phyloP scores from a whole-genome alignment of 2,797 vertebrate genomes.

The Chelidonichthys spinosus region DNA sequence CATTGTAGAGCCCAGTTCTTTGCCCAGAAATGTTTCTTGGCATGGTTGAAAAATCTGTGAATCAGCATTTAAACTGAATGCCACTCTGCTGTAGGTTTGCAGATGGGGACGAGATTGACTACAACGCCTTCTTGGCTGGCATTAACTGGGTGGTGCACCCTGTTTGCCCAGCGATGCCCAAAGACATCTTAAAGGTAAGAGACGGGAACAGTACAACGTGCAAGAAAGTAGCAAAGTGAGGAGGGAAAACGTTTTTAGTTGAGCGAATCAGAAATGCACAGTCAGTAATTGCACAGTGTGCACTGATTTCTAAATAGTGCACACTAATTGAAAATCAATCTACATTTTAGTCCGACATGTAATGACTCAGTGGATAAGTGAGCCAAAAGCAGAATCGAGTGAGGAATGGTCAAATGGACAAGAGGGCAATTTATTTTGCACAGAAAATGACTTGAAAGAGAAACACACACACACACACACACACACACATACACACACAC shows the following conservation, averaged over 20 bases:
- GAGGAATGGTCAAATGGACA: conserved; percentile 37
- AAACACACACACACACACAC: neutral
- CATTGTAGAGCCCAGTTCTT: conserved; percentile 16
- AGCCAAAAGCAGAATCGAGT: conserved; percentile 54
- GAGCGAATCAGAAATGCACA: conserved; percentile 18
- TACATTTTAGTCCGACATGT: conserved; percentile 23
- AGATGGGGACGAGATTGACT: conserved; percentile 87
- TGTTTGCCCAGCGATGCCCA: conserved; percentile 64
- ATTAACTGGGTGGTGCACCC: conserved; percentile 89
- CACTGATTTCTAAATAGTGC: conserved; percentile 47
- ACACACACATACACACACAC: conserved; percentile 3
- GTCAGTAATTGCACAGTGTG: conserved; percentile 41
- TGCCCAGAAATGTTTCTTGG: conserved; percentile 30
- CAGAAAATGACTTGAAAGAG: conserved; percentile 28
- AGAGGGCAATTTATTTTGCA: conserved; percentile 39
- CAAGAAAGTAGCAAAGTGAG: neutral
- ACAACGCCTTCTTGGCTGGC: conserved; percentile 83
- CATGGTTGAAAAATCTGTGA: conserved; percentile 3
- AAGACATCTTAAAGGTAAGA: conserved; percentile 84
- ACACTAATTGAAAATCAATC: conserved; percentile 58
- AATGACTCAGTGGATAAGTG: conserved; percentile 48
- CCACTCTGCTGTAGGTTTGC: conserved; percentile 82
- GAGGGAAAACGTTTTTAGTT: conserved; percentile 5
- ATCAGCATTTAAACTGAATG: conserved; percentile 5
- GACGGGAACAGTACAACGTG: neutral